Conservation (phyloP, 1,140 invertebrate species). For the Pseudomyrmex sp. region DNA sequence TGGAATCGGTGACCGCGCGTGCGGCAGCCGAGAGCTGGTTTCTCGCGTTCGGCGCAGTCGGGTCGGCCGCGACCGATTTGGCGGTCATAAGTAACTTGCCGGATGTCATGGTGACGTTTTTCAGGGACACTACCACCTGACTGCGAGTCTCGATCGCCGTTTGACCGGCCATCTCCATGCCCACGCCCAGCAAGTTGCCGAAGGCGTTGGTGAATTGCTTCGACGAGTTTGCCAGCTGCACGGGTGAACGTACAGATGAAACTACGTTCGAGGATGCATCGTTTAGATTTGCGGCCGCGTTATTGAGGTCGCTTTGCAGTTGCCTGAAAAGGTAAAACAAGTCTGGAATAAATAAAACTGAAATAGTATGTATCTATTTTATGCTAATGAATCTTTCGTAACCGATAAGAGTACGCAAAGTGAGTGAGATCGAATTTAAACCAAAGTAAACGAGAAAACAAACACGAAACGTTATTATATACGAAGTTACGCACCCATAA, state of each 20-base stretch:
- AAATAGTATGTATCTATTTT: constrained; percentile 15
- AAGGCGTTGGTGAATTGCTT: constrained; percentile 93
- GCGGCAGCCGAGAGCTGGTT: constrained; percentile 95
- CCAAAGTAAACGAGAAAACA: not conserved
- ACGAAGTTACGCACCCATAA: constrained; percentile 86
- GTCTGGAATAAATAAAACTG: not conserved
- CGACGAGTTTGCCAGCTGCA: constrained; percentile 90
- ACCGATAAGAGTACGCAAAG: constrained; percentile 11
- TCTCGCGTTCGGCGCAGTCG: constrained; percentile 95
- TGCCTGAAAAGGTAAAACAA: constrained; percentile 85
- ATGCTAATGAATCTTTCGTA: constrained; percentile 5
- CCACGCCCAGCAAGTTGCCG: constrained; percentile 90
- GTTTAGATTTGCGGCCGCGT: constrained; percentile 93
- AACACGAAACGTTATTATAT: not conserved
- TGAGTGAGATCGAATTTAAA: not conserved
- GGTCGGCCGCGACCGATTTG: constrained; percentile 95
- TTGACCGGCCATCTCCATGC: constrained; percentile 94
- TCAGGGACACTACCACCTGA: constrained; percentile 94
- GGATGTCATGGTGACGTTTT: constrained; percentile 94
- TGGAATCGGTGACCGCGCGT: constrained; percentile 95
- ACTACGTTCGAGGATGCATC: constrained; percentile 93
- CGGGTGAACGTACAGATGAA: constrained; percentile 88
- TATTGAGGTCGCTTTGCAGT: constrained; percentile 93
- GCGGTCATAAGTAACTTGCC: constrained; percentile 94
- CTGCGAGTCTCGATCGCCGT: constrained; percentile 88